Evolutionary conservation across 2,113 vertebrate species (phyloP).

Genomic region (Leptodactylus fuscus): DNA sequence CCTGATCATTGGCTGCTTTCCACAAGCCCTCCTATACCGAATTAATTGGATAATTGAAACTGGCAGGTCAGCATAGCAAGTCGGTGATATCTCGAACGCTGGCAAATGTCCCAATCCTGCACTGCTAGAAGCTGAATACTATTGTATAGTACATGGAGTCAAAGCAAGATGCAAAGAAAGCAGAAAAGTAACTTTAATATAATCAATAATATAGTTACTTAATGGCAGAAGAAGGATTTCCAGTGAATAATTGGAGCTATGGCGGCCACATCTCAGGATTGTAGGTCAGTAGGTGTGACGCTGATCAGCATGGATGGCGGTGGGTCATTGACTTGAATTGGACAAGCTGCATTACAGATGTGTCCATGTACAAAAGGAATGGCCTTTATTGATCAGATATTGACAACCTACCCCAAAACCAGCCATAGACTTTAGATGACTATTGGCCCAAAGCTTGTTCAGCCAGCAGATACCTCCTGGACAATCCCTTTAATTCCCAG

Average conservation of each 20-base stretch:
- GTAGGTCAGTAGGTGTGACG: no score
- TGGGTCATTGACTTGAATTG: no score
- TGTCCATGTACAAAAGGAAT: background rate
- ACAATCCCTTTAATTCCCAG: no score
- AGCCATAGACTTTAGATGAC: no score
- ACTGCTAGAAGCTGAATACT: background rate
- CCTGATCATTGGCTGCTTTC: slow-evolving; percentile 38
- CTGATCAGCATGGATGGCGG: no score
- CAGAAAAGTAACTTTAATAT: background rate
- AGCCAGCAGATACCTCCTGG: no score
- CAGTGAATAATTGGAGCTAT: no score
- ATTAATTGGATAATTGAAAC: slow-evolving; percentile 54
- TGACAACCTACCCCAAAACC: background rate
- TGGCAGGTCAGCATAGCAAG: slow-evolving; percentile 52
- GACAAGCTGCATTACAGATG: background rate
- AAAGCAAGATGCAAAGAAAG: background rate
- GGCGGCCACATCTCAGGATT: no score
- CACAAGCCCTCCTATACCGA: slow-evolving; percentile 45
- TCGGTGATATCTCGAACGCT: slow-evolving; percentile 52
- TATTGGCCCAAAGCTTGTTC: no score
- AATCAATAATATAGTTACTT: background rate
- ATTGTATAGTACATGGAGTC: background rate
- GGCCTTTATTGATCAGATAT: background rate
- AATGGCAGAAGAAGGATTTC: no score
- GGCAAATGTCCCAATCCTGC: slow-evolving; percentile 41